Evolutionary conservation across 2,888 invertebrate species (phyloP).

Genomic region (Drosophila basisetae): DNA sequence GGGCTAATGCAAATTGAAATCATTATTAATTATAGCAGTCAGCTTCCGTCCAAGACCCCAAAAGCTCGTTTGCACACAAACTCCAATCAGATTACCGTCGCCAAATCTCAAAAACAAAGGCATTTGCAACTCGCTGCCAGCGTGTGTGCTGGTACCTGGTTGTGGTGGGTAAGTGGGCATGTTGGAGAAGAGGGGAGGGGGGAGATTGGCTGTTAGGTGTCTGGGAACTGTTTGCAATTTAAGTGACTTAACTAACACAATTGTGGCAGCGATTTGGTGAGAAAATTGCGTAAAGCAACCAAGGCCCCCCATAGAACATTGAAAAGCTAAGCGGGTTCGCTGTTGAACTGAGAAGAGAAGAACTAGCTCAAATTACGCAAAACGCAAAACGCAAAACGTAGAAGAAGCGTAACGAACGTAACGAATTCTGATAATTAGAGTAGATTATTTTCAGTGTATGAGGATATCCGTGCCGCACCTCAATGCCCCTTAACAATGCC

Average conservation of each 20-base stretch:
- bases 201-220: conserved; percentile 7
- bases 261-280: conserved; percentile 35
- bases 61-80: conserved; percentile 30
- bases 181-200: not conserved
- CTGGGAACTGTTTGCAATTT: conserved; percentile 62
- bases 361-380: not conserved
- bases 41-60: conserved; percentile 78
- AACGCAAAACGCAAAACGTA: not conserved
- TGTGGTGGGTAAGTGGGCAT: not conserved
- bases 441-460: conserved; percentile 8
- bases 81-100: conserved; percentile 52
- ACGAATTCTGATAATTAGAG: conserved; percentile 17
- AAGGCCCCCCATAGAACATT: conserved; percentile 39
- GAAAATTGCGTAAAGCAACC: conserved; percentile 67
- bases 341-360: not conserved
- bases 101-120: conserved; percentile 53
- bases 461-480: not conserved
- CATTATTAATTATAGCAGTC: conserved; percentile 80
- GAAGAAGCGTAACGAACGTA: conserved; percentile 19
- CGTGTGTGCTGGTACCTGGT: not conserved
- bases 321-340: conserved; percentile 7
- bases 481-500: not conserved
- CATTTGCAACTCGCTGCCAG: conserved; percentile 10
- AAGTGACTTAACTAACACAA: conserved; percentile 58
- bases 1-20: conserved; percentile 77